A percentile compares a stretch with the other conserved stretches of the same genome.
These are phyloP conservation scores for Xyliphius kryptos DNA, from an alignment of 2,113 vertebrate species.

Conservation along the genomic window DNA sequence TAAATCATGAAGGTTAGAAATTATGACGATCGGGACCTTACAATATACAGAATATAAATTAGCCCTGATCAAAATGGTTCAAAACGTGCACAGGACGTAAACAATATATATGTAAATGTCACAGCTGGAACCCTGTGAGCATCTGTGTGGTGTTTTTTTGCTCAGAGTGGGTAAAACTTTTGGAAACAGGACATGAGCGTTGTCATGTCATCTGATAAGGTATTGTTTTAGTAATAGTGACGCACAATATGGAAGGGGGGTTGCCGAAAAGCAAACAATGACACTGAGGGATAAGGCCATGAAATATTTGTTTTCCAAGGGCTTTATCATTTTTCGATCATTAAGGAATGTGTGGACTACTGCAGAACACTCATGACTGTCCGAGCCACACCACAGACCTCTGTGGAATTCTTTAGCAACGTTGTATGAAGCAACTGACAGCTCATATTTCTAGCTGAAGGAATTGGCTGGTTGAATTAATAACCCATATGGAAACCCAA, in stretches of 20 bases:
- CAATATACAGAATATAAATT: no score
- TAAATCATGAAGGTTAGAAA: no score
- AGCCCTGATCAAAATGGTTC: no score
- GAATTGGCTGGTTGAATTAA: not conserved
- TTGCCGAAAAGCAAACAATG: conserved; percentile 19
- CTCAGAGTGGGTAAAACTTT: not conserved
- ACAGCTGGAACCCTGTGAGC: not conserved
- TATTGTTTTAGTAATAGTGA: conserved; percentile 32
- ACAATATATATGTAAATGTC: not conserved
- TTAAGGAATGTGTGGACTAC: not conserved
- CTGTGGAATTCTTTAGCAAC: not conserved
- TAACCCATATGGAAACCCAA: not conserved
- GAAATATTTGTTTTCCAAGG: not conserved
- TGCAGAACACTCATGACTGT: no score
- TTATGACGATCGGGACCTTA: no score
- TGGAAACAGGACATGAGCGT: conserved; percentile 31
- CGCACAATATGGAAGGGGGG: conserved; percentile 7
- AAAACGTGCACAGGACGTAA: not conserved
- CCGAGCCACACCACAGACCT: not conserved
- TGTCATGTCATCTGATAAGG: conserved; percentile 24
- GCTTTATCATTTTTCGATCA: not conserved
- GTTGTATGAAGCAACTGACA: not conserved
- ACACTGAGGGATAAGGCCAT: not conserved
- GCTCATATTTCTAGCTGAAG: conserved; percentile 8
- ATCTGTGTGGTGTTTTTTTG: not conserved